Evolutionary conservation across 2,797 vertebrate genomes (phyloP).

Genomic region (Macroramphosus scolopax): DNA sequence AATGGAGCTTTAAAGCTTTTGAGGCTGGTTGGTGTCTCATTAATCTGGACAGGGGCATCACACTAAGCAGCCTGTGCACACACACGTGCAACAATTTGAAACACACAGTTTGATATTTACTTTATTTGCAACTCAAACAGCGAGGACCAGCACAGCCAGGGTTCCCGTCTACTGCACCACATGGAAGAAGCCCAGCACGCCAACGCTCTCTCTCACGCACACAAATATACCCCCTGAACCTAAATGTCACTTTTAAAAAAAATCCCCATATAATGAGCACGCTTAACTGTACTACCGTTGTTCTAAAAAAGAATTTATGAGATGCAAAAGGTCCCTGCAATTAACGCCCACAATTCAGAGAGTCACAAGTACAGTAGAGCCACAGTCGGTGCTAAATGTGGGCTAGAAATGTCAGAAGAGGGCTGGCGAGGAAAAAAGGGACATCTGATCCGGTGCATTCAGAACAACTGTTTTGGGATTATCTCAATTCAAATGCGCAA

Average conservation of each 20-base stretch:
- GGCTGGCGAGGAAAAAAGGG: constrained; percentile 47
- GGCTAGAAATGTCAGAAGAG: constrained; percentile 57
- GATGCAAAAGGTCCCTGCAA: constrained; percentile 53
- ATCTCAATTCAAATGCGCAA: constrained; percentile 73
- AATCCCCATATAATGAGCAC: constrained; percentile 60
- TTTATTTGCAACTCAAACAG: too few relatives aligned
- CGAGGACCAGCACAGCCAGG: constrained; percentile 5
- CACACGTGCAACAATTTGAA: constrained; percentile 9
- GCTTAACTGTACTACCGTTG: constrained; percentile 48
- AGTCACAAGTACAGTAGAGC: constrained; percentile 61
- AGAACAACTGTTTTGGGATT: constrained; percentile 79
- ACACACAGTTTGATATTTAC: constrained; percentile 19
- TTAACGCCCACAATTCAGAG: constrained; percentile 66
- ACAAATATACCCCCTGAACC: too few relatives aligned
- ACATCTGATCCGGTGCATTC: constrained; percentile 72
- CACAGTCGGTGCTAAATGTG: constrained; percentile 59
- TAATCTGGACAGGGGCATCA: not conserved
- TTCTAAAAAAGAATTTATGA: constrained; percentile 65
- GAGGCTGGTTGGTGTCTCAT: too few relatives aligned
- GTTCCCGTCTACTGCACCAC: constrained; percentile 6
- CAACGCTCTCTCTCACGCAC: too few relatives aligned
- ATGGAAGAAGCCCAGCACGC: constrained; percentile 4
- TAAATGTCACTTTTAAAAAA: too few relatives aligned
- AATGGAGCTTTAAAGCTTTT: too few relatives aligned
- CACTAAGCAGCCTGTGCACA: too few relatives aligned